Percentiles rank a stretch among this genome's conserved stretches.
phyloP scores from a whole-genome alignment of 2,113 vertebrate genomes.

The Geococcyx californianus region DNA sequence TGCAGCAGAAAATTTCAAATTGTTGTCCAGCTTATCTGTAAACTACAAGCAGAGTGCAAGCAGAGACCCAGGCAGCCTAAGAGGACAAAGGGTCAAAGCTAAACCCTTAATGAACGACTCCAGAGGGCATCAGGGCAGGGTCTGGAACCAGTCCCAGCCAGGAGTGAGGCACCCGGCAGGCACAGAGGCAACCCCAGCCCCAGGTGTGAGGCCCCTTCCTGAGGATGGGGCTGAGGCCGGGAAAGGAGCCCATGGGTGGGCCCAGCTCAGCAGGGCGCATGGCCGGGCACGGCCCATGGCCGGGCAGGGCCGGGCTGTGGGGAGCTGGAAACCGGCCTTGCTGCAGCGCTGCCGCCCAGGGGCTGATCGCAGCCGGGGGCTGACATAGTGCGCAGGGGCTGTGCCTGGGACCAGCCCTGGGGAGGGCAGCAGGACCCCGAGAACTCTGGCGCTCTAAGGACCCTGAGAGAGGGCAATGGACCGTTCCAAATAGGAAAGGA shows the following conservation, averaged over 20 bases:
- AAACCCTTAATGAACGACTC: not conserved
- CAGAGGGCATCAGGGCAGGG: not conserved
- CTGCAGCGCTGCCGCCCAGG: accelerated
- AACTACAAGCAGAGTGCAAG: not conserved
- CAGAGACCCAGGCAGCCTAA: not conserved
- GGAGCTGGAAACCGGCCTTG: not conserved
- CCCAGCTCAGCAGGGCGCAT: accelerated
- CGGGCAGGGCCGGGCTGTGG: not conserved
- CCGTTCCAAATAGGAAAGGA: not conserved
- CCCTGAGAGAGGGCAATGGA: not conserved
- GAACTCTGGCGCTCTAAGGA: not conserved
- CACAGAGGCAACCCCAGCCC: not conserved
- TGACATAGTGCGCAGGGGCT: accelerated
- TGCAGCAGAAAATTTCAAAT: not conserved
- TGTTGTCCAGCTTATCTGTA: not conserved
- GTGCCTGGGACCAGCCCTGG: accelerated
- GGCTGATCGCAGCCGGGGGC: accelerated
- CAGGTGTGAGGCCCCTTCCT: accelerated
- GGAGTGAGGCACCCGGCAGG: accelerated
- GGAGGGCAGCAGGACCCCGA: not conserved
- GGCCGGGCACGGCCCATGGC: too few relatives aligned
- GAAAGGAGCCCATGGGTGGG: accelerated
- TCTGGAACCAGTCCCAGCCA: not conserved
- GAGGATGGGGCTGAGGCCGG: not conserved
- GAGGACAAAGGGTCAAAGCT: not conserved